A percentile compares a stretch with the other conserved stretches of the same genome.
These are phyloP conservation scores for Anseranas semipalmata DNA, from an alignment of 2,113 vertebrate species.

Conservation along the genomic window DNA sequence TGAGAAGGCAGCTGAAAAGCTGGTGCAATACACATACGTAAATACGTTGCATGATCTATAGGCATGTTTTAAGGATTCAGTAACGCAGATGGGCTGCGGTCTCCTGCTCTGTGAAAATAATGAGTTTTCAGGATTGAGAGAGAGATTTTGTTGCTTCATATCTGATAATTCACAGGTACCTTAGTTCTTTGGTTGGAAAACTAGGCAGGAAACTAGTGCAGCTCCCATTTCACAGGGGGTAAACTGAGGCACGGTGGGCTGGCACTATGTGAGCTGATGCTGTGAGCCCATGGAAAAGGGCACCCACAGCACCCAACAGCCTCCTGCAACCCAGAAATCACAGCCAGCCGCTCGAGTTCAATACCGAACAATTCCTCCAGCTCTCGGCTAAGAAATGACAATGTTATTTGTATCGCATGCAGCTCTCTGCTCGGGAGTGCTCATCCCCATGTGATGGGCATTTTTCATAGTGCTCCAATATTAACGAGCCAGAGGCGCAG, in stretches of 20 bases:
- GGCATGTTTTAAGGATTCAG: not conserved
- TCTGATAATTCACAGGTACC: not conserved
- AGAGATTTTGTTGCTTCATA: not conserved
- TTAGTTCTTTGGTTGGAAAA: not conserved
- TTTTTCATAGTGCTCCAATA: accelerated
- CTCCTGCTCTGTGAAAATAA: not conserved
- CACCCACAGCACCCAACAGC: not conserved
- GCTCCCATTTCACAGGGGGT: not conserved
- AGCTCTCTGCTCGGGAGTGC: not conserved
- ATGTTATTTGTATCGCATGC: not conserved
- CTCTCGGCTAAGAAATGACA: not conserved
- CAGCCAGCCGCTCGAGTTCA: not conserved
- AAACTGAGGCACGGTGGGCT: not conserved
- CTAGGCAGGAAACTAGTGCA: not conserved
- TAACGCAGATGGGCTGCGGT: not conserved
- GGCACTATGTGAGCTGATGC: not conserved
- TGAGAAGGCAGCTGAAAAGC: not conserved
- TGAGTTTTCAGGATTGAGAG: not conserved
- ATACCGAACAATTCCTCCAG: not conserved
- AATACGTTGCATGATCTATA: no score
- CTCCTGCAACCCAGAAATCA: not conserved
- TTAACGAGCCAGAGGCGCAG: accelerated
- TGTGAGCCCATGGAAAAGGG: not conserved
- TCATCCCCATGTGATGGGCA: not conserved
- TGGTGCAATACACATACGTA: not conserved